Evolutionary conservation across 2,888 invertebrate genomes (phyloP).

Genomic region (Chloroclystis v-ata): DNA sequence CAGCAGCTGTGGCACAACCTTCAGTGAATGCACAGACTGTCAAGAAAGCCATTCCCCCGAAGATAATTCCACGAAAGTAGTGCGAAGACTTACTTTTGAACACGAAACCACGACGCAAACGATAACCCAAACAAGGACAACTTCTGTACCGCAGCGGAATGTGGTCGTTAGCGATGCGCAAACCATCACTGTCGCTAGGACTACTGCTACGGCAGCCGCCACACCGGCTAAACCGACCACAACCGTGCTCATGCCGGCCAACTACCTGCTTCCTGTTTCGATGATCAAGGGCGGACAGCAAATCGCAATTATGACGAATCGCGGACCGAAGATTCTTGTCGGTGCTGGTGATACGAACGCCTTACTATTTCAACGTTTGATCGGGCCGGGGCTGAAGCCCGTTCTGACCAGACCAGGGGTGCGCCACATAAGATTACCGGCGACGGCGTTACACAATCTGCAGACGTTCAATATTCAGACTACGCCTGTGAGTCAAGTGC

Average conservation of each 20-base stretch:
- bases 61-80: slow-evolving; percentile 70
- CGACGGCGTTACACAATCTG: slow-evolving; percentile 65
- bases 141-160: slow-evolving; percentile 66
- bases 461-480: slow-evolving; percentile 59
- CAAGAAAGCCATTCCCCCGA: slow-evolving; percentile 78
- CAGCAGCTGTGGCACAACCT: slow-evolving; percentile 84
- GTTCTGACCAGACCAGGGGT: slow-evolving; percentile 76
- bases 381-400: slow-evolving; percentile 80
- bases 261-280: slow-evolving; percentile 84
- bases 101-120: slow-evolving; percentile 56
- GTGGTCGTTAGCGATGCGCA: slow-evolving; percentile 81
- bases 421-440: slow-evolving; percentile 70
- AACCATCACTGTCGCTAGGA: slow-evolving; percentile 76
- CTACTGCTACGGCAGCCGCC: slow-evolving; percentile 66
- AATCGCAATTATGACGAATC: slow-evolving; percentile 84
- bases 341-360: slow-evolving; percentile 72
- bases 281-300: slow-evolving; percentile 85
- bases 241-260: slow-evolving; percentile 83
- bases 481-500: slow-evolving; percentile 43
- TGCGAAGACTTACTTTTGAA: slow-evolving; percentile 66
- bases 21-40: slow-evolving; percentile 71
- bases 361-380: slow-evolving; percentile 81
- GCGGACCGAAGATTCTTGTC: slow-evolving; percentile 77
- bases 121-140: slow-evolving; percentile 46
- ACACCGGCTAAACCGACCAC: slow-evolving; percentile 81